Percentiles rank a stretch among this genome's conserved stretches.
Conservation (phyloP, 2,888 invertebrate genomes). For the Dascillus cervinus region DNA sequence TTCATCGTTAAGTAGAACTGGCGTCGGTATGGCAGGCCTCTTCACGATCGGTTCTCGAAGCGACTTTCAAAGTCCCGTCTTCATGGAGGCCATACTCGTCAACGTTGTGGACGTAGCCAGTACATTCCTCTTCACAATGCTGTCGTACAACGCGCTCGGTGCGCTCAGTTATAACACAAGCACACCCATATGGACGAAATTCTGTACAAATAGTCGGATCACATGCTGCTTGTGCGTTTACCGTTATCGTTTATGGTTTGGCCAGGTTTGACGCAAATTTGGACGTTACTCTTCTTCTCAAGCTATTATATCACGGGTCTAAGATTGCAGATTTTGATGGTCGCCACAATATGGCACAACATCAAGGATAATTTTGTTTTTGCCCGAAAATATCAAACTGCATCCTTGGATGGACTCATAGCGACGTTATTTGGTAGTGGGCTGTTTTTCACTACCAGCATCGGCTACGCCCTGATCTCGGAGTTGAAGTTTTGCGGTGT, state of each 20-base stretch:
- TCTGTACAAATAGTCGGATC: neutral
- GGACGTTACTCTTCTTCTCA: conserved; percentile 5
- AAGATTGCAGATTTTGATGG: conserved; percentile 5
- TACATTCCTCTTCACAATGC: conserved; percentile 2
- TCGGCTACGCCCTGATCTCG: too few species aligned
- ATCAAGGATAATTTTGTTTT: too few species aligned
- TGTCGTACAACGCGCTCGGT: conserved; percentile 6
- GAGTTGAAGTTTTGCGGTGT: too few species aligned
- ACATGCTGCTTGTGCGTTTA: conserved; percentile 5
- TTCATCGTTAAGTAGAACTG: conserved; percentile 4
- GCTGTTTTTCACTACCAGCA: too few species aligned
- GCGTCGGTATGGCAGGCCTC: conserved; percentile 12
- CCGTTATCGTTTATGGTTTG: conserved; percentile 4
- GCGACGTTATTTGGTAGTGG: too few species aligned
- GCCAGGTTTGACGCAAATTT: conserved; percentile 6
- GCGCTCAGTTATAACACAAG: conserved; percentile 4
- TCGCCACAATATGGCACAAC: too few species aligned
- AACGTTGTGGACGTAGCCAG: conserved; percentile 4
- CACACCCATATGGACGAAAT: conserved; percentile 2
- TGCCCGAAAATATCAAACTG: too few species aligned
- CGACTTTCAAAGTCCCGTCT: conserved; percentile 8
- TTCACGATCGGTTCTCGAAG: conserved; percentile 7
- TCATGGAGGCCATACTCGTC: conserved; percentile 8
- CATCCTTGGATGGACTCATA: too few species aligned
- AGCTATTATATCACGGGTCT: conserved; percentile 4